These are phyloP conservation scores for Macropis europaea DNA, from an alignment of 2,888 invertebrate species.

Conservation along the genomic window DNA sequence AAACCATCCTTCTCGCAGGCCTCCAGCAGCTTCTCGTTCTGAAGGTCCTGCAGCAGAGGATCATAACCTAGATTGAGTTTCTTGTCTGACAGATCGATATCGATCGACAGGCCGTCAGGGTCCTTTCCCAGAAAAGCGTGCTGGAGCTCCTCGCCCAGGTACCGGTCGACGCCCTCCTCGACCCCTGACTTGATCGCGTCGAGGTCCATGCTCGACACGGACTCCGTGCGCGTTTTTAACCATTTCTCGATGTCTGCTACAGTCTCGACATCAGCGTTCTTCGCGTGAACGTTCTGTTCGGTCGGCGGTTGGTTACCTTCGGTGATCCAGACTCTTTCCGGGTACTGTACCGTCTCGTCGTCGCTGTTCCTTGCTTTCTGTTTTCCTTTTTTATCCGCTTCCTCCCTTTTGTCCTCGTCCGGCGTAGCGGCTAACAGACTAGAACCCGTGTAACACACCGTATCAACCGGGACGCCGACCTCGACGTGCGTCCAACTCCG, in stretches of 20 bases:
- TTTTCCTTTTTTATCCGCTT: slow-evolving; percentile 48
- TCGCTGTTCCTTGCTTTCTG: slow-evolving; percentile 2
- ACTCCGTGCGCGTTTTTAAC: slow-evolving; percentile 73
- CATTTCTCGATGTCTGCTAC: slow-evolving; percentile 76
- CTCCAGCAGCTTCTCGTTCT: slow-evolving; percentile 70
- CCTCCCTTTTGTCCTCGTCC: slow-evolving; percentile 48
- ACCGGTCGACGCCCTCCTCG: slow-evolving; percentile 68
- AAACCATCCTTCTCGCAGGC: slow-evolving; percentile 72
- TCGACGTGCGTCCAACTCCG: slow-evolving; percentile 52
- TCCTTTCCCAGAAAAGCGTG: slow-evolving; percentile 71
- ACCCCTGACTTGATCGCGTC: slow-evolving; percentile 69
- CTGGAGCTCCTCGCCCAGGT: slow-evolving; percentile 70
- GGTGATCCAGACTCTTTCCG: slow-evolving; percentile 20
- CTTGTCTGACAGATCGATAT: slow-evolving; percentile 70
- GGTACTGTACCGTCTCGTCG: slow-evolving; percentile 8
- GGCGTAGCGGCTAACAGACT: slow-evolving; percentile 21
- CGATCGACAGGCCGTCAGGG: slow-evolving; percentile 67
- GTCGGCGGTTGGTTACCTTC: neutral
- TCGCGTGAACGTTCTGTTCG: slow-evolving; percentile 1
- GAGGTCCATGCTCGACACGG: slow-evolving; percentile 71
- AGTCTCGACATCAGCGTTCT: slow-evolving; percentile 56
- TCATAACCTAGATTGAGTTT: slow-evolving; percentile 71
- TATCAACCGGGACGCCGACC: slow-evolving; percentile 32
- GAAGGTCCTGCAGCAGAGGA: slow-evolving; percentile 70
- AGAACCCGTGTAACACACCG: slow-evolving; percentile 32